Percentiles rank a stretch among this genome's conserved stretches.
phyloP scores from a whole-genome alignment of 2,797 vertebrate genomes.

The Phrynocephalus vlangalii region DNA sequence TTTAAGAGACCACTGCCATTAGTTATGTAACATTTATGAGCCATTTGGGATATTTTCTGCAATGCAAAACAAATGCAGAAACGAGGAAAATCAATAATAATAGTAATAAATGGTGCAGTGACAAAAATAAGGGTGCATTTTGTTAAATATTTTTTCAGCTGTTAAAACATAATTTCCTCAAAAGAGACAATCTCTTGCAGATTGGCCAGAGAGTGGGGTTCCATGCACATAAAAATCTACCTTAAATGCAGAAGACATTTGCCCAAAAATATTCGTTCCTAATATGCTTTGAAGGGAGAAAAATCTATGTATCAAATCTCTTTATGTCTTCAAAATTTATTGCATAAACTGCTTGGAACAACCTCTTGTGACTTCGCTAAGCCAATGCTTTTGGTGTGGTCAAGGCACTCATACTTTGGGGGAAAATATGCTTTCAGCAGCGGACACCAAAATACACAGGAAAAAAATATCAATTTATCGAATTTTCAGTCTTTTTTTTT shows the following conservation, averaged over 20 bases:
- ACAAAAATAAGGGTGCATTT: background rate
- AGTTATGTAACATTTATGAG: no score
- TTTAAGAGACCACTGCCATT: background rate
- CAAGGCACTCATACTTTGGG: no score
- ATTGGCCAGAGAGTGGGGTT: background rate
- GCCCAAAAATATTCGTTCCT: background rate
- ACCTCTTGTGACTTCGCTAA: no score
- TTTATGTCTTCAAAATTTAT: background rate
- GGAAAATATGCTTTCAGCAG: no score
- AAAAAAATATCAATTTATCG: no score
- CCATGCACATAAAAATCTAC: background rate
- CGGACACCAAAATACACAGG: no score
- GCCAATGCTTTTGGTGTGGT: no score
- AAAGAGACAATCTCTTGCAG: background rate
- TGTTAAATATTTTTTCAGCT: background rate
- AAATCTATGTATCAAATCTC: background rate
- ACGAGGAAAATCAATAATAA: no score
- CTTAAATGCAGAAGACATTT: background rate
- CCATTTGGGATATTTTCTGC: background rate
- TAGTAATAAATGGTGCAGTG: background rate
- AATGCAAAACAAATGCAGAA: background rate
- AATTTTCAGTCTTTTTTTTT: background rate
- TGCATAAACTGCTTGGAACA: no score
- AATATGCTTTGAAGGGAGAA: background rate
- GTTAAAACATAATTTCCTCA: background rate